Conservation (phyloP, 1,140 invertebrate genomes). For the Eumaeus atala region DNA sequence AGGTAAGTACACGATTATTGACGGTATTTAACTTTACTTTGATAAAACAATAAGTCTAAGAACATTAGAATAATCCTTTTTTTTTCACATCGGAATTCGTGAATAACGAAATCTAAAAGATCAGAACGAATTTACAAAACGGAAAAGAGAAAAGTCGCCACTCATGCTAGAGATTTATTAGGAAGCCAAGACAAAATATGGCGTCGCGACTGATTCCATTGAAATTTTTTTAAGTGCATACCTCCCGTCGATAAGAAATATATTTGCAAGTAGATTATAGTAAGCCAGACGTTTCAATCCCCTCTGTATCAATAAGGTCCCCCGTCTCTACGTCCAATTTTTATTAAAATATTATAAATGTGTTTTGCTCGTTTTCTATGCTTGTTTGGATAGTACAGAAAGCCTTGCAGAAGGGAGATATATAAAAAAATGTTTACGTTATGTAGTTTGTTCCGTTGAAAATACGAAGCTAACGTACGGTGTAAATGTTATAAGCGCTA, state of each 20-base stretch:
- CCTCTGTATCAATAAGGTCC: conserved; percentile 1
- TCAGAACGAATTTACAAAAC: conserved; percentile 3
- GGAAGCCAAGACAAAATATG: conserved; percentile 6
- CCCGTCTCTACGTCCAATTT: background rate
- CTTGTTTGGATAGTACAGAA: too few species aligned
- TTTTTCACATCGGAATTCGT: background rate
- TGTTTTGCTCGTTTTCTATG: background rate
- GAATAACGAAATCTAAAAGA: background rate
- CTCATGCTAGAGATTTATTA: conserved; percentile 7
- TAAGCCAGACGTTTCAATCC: conserved; percentile 3
- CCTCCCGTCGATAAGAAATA: conserved; percentile 7
- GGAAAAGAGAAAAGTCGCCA: background rate
- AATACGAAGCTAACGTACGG: too few species aligned
- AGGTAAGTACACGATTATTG: too few species aligned
- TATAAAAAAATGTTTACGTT: too few species aligned
- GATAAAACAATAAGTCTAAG: too few species aligned
- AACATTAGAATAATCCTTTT: too few species aligned
- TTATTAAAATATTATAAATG: conserved; percentile 1
- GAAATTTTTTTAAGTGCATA: conserved; percentile 11
- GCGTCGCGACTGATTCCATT: conserved; percentile 9
- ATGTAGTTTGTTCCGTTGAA: too few species aligned
- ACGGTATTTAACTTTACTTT: too few species aligned
- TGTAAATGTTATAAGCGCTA: too few species aligned
- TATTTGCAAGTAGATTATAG: conserved; percentile 5
- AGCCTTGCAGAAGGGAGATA: too few species aligned